These are phyloP conservation scores for Xyrichtys novacula DNA, from an alignment of 2,797 vertebrate genomes.

Conservation along the genomic window DNA sequence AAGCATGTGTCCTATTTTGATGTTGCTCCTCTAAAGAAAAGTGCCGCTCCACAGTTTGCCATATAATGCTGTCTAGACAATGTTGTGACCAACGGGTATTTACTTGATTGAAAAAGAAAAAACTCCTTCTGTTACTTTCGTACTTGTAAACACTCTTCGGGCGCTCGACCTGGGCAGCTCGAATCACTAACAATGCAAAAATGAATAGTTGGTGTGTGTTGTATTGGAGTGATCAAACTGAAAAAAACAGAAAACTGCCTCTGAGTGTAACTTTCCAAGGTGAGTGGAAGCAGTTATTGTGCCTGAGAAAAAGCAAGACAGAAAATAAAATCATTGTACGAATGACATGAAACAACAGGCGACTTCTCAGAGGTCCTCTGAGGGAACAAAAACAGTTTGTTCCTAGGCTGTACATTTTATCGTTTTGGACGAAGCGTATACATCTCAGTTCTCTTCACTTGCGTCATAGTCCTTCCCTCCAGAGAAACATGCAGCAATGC, in stretches of 20 bases:
- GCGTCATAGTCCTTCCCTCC: no score
- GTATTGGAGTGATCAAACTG: conserved; percentile 15
- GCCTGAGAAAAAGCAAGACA: conserved; percentile 9
- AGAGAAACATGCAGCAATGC: no score
- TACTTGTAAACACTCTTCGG: conserved; percentile 2
- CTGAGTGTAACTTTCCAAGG: neutral
- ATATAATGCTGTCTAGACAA: conserved; percentile 1
- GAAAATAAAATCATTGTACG: no score
- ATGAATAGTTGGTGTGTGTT: neutral
- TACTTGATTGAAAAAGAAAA: neutral
- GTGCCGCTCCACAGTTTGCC: neutral
- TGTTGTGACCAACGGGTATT: neutral
- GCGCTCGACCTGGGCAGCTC: neutral
- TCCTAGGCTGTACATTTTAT: no score
- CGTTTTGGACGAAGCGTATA: no score
- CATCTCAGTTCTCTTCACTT: no score
- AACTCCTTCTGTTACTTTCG: neutral
- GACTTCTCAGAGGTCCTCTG: no score
- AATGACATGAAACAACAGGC: no score
- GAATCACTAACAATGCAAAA: conserved; percentile 17
- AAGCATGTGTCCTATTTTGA: conserved; percentile 1
- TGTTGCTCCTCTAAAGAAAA: neutral
- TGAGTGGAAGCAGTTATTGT: neutral
- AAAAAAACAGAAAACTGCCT: conserved; percentile 13
- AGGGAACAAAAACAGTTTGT: no score